These are phyloP conservation scores for Anthoscopus minutus DNA, from an alignment of 2,113 vertebrate genomes.

Conservation along the genomic window DNA sequence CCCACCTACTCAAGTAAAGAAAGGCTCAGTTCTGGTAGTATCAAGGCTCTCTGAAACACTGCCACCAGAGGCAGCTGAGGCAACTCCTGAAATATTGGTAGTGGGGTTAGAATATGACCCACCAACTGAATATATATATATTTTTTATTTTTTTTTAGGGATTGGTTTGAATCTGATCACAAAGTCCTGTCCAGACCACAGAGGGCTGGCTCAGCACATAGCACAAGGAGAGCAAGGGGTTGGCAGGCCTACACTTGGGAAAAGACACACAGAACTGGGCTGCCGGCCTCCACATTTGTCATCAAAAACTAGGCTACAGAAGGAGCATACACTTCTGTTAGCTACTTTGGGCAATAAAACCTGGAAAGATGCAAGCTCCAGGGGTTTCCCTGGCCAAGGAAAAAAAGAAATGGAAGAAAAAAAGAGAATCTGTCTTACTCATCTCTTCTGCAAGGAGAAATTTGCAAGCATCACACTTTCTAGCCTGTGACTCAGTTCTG, in stretches of 20 bases:
- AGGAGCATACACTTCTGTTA: background rate
- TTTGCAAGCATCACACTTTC: background rate
- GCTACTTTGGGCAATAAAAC: background rate
- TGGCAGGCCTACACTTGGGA: rapidly evolving
- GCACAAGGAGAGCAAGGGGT: too few species aligned
- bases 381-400: background rate
- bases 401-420: background rate
- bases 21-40: background rate
- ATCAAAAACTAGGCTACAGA: background rate
- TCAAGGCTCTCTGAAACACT: rapidly evolving
- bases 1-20: background rate
- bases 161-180: background rate
- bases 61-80: background rate
- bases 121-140: too few species aligned
- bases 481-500: background rate
- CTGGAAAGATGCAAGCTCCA: background rate
- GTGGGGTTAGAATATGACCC: background rate
- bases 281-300: background rate
- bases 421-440: background rate
- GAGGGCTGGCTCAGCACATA: background rate
- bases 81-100: background rate
- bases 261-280: background rate
- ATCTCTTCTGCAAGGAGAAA: background rate
- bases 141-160: background rate
- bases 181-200: background rate